A percentile compares a stretch with the other conserved stretches of the same genome.
Conservation (phyloP, 2,888 invertebrate species). For the Drosophila mayaguana region DNA sequence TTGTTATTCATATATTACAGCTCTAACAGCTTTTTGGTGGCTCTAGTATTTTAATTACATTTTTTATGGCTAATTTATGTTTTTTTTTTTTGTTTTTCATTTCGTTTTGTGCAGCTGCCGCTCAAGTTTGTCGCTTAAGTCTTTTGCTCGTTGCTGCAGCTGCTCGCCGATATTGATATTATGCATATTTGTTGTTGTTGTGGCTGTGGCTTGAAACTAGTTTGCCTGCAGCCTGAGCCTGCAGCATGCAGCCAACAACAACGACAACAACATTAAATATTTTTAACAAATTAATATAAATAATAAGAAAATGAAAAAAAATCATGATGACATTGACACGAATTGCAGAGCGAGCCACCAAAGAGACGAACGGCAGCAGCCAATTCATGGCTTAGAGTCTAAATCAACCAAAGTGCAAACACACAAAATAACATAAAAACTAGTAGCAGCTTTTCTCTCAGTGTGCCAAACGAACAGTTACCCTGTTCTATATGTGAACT, state of each 20-base stretch:
- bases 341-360: constrained; percentile 58
- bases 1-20: background rate
- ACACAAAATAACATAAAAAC: constrained; percentile 52
- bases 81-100: background rate
- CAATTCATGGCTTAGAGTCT: constrained; percentile 56
- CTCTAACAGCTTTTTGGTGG: background rate
- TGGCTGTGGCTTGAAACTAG: constrained; percentile 46
- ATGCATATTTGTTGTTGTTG: constrained; percentile 49
- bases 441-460: constrained; percentile 28
- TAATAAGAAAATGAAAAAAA: constrained; percentile 36
- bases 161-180: constrained; percentile 36
- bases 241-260: constrained; percentile 19
- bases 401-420: constrained; percentile 60
- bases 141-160: constrained; percentile 55
- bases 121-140: constrained; percentile 64
- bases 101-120: constrained; percentile 34
- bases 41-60: constrained; percentile 1
- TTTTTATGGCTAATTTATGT: constrained; percentile 5
- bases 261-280: constrained; percentile 6
- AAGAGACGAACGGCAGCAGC: constrained; percentile 43
- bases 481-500: constrained; percentile 13
- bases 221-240: constrained; percentile 31
- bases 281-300: constrained; percentile 36
- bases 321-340: constrained; percentile 78
- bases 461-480: background rate